Evolutionary conservation across 1,140 invertebrate genomes (phyloP).

Genomic region (Philotrypesis tridentata): DNA sequence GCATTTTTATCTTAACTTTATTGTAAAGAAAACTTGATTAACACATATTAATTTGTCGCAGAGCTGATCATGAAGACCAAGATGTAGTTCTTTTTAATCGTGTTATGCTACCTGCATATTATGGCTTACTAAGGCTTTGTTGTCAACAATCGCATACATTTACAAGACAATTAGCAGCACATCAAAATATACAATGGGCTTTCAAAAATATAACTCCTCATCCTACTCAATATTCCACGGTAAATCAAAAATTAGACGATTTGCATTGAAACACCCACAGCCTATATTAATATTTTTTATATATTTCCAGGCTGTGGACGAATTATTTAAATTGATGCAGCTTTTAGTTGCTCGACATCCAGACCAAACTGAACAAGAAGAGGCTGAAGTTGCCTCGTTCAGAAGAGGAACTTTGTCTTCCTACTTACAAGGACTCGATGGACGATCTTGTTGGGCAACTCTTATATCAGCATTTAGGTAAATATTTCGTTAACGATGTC

Average conservation of each 20-base stretch:
- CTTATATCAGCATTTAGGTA: constrained; percentile 86
- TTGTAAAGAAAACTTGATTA: neutral
- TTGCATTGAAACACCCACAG: neutral
- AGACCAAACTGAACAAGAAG: constrained; percentile 85
- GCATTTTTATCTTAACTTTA: constrained; percentile 14
- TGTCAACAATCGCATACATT: constrained; percentile 90
- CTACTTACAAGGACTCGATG: constrained; percentile 87
- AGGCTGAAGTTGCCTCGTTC: constrained; percentile 87
- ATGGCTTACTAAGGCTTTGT: constrained; percentile 90
- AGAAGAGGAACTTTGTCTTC: constrained; percentile 87
- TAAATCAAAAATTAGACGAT: constrained; percentile 59
- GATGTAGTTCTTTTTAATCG: constrained; percentile 95
- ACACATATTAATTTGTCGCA: constrained; percentile 63
- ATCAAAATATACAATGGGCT: constrained; percentile 97
- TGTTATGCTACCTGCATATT: constrained; percentile 95
- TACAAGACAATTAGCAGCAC: constrained; percentile 88
- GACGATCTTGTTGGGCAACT: constrained; percentile 90
- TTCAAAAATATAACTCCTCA: constrained; percentile 97
- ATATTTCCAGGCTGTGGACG: constrained; percentile 84
- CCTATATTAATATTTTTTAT: neutral
- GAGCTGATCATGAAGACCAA: constrained; percentile 95
- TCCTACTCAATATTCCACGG: constrained; percentile 91
- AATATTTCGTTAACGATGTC: neutral
- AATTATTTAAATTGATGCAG: constrained; percentile 92
- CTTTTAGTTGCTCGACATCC: constrained; percentile 85